These are phyloP conservation scores for Piscicola geometra DNA, from an alignment of 2,888 invertebrate species.

Conservation along the genomic window DNA sequence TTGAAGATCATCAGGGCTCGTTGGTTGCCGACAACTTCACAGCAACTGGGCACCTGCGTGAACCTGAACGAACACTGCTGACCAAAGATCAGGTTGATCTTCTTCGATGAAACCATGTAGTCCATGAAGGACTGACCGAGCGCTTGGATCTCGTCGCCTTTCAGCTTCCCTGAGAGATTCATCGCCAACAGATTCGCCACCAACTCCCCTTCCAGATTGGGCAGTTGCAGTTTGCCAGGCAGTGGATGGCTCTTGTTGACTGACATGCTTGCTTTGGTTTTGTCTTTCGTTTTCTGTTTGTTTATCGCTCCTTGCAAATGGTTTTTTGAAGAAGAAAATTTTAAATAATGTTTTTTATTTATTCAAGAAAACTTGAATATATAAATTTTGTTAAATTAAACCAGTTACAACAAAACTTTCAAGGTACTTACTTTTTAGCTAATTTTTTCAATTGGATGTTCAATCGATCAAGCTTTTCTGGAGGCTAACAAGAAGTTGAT, in stretches of 20 bases:
- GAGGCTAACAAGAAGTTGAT: no score
- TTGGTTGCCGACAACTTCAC: constrained; percentile 38
- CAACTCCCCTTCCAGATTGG: constrained; percentile 34
- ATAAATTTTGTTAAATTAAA: no score
- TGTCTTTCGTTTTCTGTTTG: no score
- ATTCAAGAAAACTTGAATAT: no score
- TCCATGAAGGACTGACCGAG: constrained; percentile 39
- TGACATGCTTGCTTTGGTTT: no score
- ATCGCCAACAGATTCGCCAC: constrained; percentile 38
- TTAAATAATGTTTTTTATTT: no score
- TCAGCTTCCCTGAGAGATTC: constrained; percentile 43
- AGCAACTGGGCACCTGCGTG: constrained; percentile 40
- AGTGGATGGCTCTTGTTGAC: neutral
- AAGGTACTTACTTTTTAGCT: no score
- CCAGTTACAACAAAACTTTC: no score
- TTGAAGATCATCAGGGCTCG: constrained; percentile 41
- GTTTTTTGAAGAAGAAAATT: no score
- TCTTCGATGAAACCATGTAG: constrained; percentile 39
- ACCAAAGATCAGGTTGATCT: constrained; percentile 41
- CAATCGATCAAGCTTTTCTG: no score
- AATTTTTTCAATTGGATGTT: no score
- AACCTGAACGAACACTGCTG: constrained; percentile 42
- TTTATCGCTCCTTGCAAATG: no score
- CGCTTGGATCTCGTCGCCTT: constrained; percentile 40
- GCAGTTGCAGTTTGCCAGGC: neutral